Evolutionary conservation across 2,888 invertebrate genomes (phyloP).

Genomic region (Lamellibrachia columna): DNA sequence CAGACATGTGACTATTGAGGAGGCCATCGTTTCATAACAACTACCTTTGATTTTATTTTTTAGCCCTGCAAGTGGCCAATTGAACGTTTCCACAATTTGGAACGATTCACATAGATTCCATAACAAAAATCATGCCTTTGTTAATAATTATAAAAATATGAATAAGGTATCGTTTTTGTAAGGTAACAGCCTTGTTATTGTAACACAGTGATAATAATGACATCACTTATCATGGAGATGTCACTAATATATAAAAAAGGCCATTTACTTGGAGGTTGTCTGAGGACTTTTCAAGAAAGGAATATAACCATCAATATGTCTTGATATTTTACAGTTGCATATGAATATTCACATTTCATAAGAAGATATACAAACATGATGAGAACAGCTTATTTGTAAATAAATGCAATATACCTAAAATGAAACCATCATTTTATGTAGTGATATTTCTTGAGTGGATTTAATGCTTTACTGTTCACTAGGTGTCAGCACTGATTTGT

Average conservation of each 20-base stretch:
- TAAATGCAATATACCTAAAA: background rate
- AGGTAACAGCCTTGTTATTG: background rate
- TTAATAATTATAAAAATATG: background rate
- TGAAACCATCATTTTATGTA: background rate
- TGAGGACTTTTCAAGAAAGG: background rate
- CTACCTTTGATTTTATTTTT: background rate
- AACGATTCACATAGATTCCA: too few relatives aligned
- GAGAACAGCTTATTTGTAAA: too few relatives aligned
- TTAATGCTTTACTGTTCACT: background rate
- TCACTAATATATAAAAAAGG: background rate
- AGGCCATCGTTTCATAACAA: background rate
- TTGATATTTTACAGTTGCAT: background rate
- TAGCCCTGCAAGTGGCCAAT: background rate
- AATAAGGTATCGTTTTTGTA: background rate
- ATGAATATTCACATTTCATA: background rate
- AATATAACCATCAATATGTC: background rate
- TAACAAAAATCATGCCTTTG: background rate
- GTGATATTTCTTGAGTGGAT: background rate
- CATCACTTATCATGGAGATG: background rate
- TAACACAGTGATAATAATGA: background rate
- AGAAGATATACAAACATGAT: background rate
- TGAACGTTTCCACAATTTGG: background rate
- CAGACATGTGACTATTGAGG: background rate
- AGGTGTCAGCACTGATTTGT: slow-evolving; percentile 7
- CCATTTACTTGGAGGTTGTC: background rate